phyloP scores from a whole-genome alignment of 2,888 invertebrate species.

The Leucoptera coffeella region DNA sequence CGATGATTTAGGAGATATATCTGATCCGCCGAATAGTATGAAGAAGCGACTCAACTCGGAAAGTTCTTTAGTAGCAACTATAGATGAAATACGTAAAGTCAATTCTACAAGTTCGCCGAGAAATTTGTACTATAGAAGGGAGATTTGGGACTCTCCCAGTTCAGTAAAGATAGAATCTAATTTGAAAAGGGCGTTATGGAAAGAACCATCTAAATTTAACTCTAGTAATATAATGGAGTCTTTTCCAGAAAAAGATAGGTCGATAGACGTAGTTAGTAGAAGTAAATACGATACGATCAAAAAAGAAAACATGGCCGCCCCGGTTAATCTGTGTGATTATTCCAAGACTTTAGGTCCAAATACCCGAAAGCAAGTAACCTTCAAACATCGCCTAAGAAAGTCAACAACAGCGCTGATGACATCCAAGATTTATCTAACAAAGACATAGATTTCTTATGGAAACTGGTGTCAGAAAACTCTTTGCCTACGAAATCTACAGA shows the following conservation, averaged over 20 bases:
- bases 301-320: constrained; percentile 14
- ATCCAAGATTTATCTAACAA: constrained; percentile 29
- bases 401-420: constrained; percentile 17
- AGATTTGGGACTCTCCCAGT: constrained; percentile 41
- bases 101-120: constrained; percentile 52
- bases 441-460: constrained; percentile 38
- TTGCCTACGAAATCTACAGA: constrained; percentile 19
- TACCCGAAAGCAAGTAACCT: constrained; percentile 17
- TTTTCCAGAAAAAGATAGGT: constrained; percentile 33
- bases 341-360: constrained; percentile 16
- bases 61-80: constrained; percentile 57
- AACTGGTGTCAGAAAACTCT: constrained; percentile 34
- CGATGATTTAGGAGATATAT: constrained; percentile 46
- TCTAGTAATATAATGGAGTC: constrained; percentile 36
- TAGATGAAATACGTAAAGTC: constrained; percentile 56
- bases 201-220: constrained; percentile 38
- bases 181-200: constrained; percentile 38
- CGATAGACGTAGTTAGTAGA: constrained; percentile 15
- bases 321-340: constrained; percentile 11
- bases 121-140: constrained; percentile 48
- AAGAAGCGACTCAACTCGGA: constrained; percentile 43
- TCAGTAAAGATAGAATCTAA: constrained; percentile 24
- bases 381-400: constrained; percentile 18
- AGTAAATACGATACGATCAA: constrained; percentile 20
- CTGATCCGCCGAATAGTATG: constrained; percentile 30